Base-by-base conservation (phyloP, 2,888 invertebrate genomes). In the Leucozona laternaria region DNA sequence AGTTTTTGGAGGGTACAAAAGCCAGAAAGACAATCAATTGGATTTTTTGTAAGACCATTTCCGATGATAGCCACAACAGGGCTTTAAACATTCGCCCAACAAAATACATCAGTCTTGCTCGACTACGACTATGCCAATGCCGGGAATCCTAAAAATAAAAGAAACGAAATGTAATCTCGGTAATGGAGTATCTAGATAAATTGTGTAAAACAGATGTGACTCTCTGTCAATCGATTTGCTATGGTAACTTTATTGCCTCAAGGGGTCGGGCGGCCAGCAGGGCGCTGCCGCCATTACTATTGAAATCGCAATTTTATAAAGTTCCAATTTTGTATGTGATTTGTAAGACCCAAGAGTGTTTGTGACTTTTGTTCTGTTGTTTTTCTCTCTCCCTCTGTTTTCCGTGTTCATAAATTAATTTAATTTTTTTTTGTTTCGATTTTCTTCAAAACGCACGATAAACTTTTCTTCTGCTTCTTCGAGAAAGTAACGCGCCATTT, bases 181-280 rank as follows among this genome's bases (percentile, higher is more conserved):
- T 85, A 85, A 85, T 85, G 81, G 81, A 81, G 81, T 62, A 81
- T 76, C 58, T 72, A 72, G 76, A 77, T 80, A 77, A 85, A 85
- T 79, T 81, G 85, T 85, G 77, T 73, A 81, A 85, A 81, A 43
- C 85, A 85, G 85, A 85, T 85, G 85, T 85, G 72, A 85, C 66
- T 81, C 48, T 68, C 55, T 73, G 72, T 81, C 77, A 85, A 85
- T 85, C 81, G 81, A 85, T 85, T 84, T 84, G 70, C 28, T 45
- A 28, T 66, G 55, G 53, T 66, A 79, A 80, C 57, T 66, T 70
- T 53, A 66, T 55, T 60, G 55, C 20, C 40, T 13, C 17, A 11
- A 22, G 64, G 37, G 34, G n/a, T n/a, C n/a, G n/a, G n/a, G n/a
- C n/a, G n/a, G n/a, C n/a, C n/a, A n/a, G n/a, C n/a, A n/a, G n/a